phyloP scores from a whole-genome alignment of 2,888 invertebrate genomes.

The Leuctra nigra region DNA sequence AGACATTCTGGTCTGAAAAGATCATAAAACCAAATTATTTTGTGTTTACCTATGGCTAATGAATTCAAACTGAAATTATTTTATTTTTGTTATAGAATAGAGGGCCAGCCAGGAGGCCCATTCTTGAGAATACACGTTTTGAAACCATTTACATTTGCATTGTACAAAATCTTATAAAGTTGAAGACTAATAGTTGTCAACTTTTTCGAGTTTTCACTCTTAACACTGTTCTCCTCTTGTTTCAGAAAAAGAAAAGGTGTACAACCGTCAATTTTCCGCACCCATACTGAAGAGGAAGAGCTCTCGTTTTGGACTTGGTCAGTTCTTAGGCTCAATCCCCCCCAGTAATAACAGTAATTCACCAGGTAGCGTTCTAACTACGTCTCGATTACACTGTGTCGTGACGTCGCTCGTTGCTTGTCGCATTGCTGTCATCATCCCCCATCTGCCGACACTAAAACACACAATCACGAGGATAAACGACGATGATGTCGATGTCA shows the following conservation, averaged over 20 bases:
- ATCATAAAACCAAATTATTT: neutral
- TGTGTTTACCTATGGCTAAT: neutral
- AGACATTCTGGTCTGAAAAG: no score
- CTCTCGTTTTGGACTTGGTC: slow-evolving; percentile 84
- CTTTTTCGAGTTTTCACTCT: no score
- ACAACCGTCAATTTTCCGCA: slow-evolving; percentile 88
- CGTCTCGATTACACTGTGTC: no score
- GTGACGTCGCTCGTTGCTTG: neutral
- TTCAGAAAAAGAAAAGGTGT: slow-evolving; percentile 75
- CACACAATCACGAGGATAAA: neutral
- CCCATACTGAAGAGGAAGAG: slow-evolving; percentile 91
- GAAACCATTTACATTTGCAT: no score
- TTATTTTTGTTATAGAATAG: no score
- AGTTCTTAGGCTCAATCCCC: slow-evolving; percentile 58
- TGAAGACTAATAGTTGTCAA: no score
- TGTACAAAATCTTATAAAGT: no score
- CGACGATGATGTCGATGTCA: no score
- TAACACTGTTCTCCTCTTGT: no score
- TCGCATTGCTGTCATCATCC: neutral
- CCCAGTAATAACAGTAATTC: slow-evolving; percentile 56
- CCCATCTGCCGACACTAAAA: neutral
- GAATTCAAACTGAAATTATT: no score
- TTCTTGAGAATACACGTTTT: no score
- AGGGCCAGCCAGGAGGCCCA: no score
- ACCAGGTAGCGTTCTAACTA: slow-evolving; percentile 53